Evolutionary conservation across 2,797 vertebrate genomes (phyloP).

Genomic region (Orestias chungarensis): DNA sequence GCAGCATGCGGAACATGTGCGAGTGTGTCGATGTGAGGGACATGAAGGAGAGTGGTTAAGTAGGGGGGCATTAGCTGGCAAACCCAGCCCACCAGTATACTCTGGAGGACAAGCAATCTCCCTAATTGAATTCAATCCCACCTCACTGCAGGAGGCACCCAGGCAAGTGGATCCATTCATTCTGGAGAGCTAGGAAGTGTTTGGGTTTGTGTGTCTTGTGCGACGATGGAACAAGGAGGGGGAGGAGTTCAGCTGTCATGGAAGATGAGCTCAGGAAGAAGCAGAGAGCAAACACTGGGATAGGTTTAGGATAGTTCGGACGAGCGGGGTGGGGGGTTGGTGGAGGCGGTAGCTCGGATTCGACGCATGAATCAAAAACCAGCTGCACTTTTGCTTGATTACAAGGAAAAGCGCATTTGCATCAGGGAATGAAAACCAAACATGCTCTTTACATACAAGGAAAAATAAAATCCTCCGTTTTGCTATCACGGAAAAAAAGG

Average conservation of each 20-base stretch:
- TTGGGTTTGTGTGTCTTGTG: background rate
- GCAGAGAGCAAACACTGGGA: slow-evolving; percentile 37
- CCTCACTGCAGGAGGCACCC: slow-evolving; percentile 55
- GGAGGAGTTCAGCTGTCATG: slow-evolving; percentile 27
- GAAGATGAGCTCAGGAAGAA: slow-evolving; percentile 32
- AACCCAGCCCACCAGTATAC: slow-evolving; percentile 63
- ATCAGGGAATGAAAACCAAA: slow-evolving; percentile 73
- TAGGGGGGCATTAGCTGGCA: slow-evolving; percentile 27
- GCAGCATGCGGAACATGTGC: slow-evolving; percentile 17
- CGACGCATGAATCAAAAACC: slow-evolving; percentile 57
- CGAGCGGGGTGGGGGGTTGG: background rate
- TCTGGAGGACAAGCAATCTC: slow-evolving; percentile 74
- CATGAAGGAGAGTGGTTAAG: background rate
- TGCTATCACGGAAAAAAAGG: slow-evolving; percentile 52
- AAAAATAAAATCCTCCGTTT: slow-evolving; percentile 30
- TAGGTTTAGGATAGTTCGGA: background rate
- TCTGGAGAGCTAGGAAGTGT: slow-evolving; percentile 25
- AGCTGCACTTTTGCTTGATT: slow-evolving; percentile 79
- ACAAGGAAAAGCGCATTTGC: slow-evolving; percentile 77
- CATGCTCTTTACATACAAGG: slow-evolving; percentile 45
- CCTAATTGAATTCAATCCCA: slow-evolving; percentile 77
- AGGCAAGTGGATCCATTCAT: slow-evolving; percentile 54
- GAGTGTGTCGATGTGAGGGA: slow-evolving; percentile 11
- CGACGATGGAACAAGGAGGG: slow-evolving; percentile 11
- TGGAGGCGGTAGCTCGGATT: background rate